These are phyloP conservation scores for Agonopterix subpropinquella DNA, from an alignment of 2,888 invertebrate genomes.

Conservation along the genomic window DNA sequence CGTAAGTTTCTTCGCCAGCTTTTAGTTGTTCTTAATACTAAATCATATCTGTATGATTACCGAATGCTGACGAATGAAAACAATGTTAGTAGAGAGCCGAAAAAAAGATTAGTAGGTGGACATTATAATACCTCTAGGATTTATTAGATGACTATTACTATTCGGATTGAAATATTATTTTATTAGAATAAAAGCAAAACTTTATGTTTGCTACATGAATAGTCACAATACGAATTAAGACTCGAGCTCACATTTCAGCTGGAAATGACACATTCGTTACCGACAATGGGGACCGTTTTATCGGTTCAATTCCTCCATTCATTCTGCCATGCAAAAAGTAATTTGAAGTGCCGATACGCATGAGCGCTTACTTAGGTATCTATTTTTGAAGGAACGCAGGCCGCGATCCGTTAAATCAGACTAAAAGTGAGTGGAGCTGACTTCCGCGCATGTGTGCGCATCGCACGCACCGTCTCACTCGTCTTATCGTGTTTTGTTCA, in stretches of 20 bases:
- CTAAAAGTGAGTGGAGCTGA: slow-evolving; percentile 55
- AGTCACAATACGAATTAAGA: slow-evolving; percentile 43
- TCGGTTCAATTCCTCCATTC: slow-evolving; percentile 66
- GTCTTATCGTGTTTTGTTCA: slow-evolving; percentile 35
- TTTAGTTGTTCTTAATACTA: slow-evolving; percentile 62
- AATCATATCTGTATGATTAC: slow-evolving; percentile 61
- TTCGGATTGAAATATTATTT: background rate
- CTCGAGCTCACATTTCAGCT: slow-evolving; percentile 49
- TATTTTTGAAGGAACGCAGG: slow-evolving; percentile 62
- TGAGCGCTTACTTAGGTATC: slow-evolving; percentile 55
- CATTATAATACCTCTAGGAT: background rate
- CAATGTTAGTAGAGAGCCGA: slow-evolving; percentile 25
- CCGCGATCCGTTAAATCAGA: slow-evolving; percentile 66
- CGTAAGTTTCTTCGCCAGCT: slow-evolving; percentile 55
- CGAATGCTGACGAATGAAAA: slow-evolving; percentile 47
- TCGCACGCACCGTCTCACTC: slow-evolving; percentile 54
- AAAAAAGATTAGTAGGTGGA: slow-evolving; percentile 6
- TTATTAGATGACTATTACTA: background rate
- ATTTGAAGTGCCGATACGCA: slow-evolving; percentile 63
- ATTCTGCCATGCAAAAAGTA: slow-evolving; percentile 65
- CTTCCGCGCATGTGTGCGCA: slow-evolving; percentile 62
- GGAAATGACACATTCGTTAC: slow-evolving; percentile 66
- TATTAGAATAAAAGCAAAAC: slow-evolving; percentile 1
- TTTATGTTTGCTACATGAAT: slow-evolving; percentile 22
- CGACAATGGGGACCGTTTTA: slow-evolving; percentile 55